Conservation (phyloP, 2,797 vertebrate genomes). For the Echeneis naucrates region DNA sequence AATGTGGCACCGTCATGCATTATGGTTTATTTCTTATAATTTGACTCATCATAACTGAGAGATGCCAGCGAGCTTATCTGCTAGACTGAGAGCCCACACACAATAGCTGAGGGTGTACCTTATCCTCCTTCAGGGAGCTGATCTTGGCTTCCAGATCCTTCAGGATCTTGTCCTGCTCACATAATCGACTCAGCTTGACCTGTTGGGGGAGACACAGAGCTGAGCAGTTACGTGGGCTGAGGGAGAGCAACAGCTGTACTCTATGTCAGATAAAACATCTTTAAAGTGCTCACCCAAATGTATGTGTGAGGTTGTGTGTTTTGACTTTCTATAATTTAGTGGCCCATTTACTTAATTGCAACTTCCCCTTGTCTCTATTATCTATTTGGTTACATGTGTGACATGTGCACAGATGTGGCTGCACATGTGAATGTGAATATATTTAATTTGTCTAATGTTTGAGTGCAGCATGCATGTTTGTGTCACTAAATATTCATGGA, state of each 20-base stretch:
- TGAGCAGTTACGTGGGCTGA: neutral
- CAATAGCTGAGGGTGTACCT: conserved; percentile 79
- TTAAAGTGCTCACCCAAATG: conserved; percentile 4
- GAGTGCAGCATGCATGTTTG: conserved; percentile 2
- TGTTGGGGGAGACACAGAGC: conserved; percentile 74
- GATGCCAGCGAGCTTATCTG: neutral
- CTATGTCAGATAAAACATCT: conserved; percentile 9
- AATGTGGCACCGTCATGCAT: neutral
- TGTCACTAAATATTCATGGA: conserved; percentile 9
- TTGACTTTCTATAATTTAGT: conserved; percentile 46
- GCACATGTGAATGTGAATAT: neutral
- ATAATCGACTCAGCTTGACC: conserved; percentile 94
- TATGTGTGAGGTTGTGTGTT: conserved; percentile 20
- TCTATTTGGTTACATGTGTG: neutral
- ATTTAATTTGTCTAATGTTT: neutral
- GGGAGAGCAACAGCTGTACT: no score
- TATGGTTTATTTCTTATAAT: neutral
- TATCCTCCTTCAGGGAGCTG: conserved; percentile 94
- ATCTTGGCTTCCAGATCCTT: conserved; percentile 93
- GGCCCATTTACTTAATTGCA: conserved; percentile 37
- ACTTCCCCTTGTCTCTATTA: conserved; percentile 4
- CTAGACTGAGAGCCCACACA: neutral
- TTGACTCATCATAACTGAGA: neutral
- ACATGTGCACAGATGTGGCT: neutral
- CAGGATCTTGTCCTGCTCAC: conserved; percentile 95